phyloP scores from a whole-genome alignment of 2,797 vertebrate species.

The Ammospiza maritima region DNA sequence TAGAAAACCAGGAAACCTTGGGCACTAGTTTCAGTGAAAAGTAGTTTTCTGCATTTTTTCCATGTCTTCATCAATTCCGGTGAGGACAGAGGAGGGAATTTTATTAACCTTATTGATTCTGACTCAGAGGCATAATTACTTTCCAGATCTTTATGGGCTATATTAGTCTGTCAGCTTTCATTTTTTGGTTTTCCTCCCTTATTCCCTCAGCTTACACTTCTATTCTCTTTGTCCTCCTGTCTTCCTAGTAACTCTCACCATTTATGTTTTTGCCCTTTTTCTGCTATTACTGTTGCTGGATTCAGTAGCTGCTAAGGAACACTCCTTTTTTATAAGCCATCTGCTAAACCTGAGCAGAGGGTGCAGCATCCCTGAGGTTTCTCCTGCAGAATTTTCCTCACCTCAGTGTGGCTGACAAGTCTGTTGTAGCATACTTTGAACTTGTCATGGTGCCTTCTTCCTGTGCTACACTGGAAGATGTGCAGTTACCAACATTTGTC shows the following conservation, averaged over 20 bases:
- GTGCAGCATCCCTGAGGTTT: not conserved
- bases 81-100: not conserved
- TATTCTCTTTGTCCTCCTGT: conserved; percentile 1
- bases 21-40: not conserved
- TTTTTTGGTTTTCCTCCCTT: conserved; percentile 28
- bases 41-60: not conserved
- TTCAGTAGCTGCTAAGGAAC: not conserved
- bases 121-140: conserved; percentile 33
- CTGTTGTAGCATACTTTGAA: not conserved
- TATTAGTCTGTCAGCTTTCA: conserved; percentile 44
- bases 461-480: not conserved
- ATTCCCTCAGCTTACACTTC: not conserved
- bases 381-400: not conserved
- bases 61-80: not conserved
- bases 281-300: not conserved
- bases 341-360: not conserved
- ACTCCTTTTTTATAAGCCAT: not conserved
- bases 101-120: conserved; percentile 61
- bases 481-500: not conserved
- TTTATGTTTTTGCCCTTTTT: not conserved
- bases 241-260: not conserved
- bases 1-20: not conserved
- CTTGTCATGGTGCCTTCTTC: not conserved
- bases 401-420: not conserved
- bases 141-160: conserved; percentile 17